Evolutionary conservation across 2,113 vertebrate genomes (phyloP).

Genomic region (Pseudopipra pipra): DNA sequence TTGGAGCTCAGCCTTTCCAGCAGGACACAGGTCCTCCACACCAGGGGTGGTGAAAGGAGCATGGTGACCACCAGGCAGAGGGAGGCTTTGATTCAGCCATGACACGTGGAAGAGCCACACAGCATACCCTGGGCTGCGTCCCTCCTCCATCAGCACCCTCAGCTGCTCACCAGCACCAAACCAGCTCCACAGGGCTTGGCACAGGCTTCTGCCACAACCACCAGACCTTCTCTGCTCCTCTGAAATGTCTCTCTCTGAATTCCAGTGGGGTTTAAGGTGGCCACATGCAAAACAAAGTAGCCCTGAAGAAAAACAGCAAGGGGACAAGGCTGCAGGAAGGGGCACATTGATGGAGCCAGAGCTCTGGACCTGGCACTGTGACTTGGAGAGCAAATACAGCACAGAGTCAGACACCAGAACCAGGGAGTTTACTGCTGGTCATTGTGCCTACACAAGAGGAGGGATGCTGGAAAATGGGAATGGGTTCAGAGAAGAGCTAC

Average conservation of each 20-base stretch:
- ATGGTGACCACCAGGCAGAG: not conserved
- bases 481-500: not conserved
- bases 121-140: no score
- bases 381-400: not conserved
- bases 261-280: accelerated
- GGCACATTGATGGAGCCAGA: not conserved
- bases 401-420: not conserved
- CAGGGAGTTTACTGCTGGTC: not conserved
- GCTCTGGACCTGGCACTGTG: not conserved
- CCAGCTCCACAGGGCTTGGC: not conserved
- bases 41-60: not conserved
- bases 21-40: not conserved
- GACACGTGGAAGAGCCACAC: not conserved
- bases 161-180: not conserved
- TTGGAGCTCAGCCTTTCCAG: not conserved
- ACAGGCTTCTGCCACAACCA: not conserved
- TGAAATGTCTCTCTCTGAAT: not conserved
- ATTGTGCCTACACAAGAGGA: not conserved
- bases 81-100: not conserved
- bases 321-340: not conserved
- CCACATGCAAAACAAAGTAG: not conserved
- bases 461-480: not conserved
- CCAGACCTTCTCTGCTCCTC: not conserved
- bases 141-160: not conserved
- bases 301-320: not conserved